These are phyloP conservation scores for Mesaphorura yosii DNA, from an alignment of 1,140 invertebrate species.

Conservation along the genomic window DNA sequence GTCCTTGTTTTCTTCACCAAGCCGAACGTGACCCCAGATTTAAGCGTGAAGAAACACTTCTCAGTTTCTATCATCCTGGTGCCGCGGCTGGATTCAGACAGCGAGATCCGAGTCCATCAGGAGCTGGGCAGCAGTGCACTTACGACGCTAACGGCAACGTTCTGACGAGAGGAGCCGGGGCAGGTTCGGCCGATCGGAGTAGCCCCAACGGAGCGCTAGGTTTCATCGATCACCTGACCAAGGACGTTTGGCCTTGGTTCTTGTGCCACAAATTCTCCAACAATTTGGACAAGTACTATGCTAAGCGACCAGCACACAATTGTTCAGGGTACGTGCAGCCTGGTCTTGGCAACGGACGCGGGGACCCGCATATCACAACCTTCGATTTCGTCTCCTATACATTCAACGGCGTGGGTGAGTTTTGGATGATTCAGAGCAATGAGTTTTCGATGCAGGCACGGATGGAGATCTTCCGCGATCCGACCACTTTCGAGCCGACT, in stretches of 20 bases:
- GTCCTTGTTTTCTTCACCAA: background rate
- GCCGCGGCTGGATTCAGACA: constrained; percentile 3
- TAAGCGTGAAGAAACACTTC: background rate
- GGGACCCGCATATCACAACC: constrained; percentile 2
- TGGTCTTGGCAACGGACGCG: background rate
- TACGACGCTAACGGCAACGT: constrained; percentile 9
- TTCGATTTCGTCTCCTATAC: background rate
- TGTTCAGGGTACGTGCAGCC: background rate
- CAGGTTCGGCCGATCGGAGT: background rate
- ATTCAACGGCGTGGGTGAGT: constrained; percentile 8
- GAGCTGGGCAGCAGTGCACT: constrained; percentile 11
- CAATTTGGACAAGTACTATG: background rate
- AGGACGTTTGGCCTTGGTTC: background rate
- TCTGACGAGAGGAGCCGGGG: background rate
- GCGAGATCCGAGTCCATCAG: background rate
- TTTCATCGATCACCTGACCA: background rate
- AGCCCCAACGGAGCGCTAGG: background rate
- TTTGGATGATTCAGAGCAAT: background rate
- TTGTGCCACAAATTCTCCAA: background rate
- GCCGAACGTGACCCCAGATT: background rate
- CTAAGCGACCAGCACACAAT: background rate
- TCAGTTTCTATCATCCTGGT: background rate
- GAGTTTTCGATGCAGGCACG: background rate
- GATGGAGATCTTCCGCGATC: background rate
- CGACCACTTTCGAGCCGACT: background rate